A percentile compares a stretch with the other conserved stretches of the same genome.
These are phyloP conservation scores for Tetranychus cinnabarinus DNA, from an alignment of 1,140 invertebrate species.

Conservation along the genomic window DNA sequence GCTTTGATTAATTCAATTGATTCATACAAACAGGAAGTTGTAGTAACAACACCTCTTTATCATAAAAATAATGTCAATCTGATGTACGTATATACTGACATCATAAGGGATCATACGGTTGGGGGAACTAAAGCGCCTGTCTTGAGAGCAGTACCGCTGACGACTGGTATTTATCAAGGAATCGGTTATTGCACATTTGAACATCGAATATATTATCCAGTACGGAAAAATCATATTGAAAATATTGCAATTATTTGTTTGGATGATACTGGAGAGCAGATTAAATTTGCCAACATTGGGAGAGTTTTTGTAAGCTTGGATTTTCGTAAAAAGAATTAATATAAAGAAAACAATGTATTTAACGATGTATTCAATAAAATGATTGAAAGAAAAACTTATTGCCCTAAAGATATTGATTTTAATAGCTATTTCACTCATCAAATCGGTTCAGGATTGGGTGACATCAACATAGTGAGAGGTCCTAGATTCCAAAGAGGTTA, in stretches of 20 bases:
- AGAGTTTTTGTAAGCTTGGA: too few species aligned
- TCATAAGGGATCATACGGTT: too few species aligned
- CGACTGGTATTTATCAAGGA: neutral
- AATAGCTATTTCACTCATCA: neutral
- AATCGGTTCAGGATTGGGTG: neutral
- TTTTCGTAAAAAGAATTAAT: neutral
- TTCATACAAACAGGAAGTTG: too few species aligned
- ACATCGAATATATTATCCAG: neutral
- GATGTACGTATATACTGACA: too few species aligned
- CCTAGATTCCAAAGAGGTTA: too few species aligned
- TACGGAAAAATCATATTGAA: neutral
- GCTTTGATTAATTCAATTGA: too few species aligned
- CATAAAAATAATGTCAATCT: too few species aligned
- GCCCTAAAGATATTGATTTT: neutral
- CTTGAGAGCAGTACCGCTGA: too few species aligned
- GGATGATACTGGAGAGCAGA: neutral
- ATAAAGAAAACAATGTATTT: neutral
- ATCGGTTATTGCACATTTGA: neutral
- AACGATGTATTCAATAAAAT: neutral
- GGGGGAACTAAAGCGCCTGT: too few species aligned
- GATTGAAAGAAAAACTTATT: neutral
- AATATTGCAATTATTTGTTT: neutral
- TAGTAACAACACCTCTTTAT: too few species aligned
- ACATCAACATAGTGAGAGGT: neutral
- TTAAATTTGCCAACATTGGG: neutral